A percentile compares a stretch with the other conserved stretches of the same genome.
These are phyloP conservation scores for Ametastegia equiseti DNA, from an alignment of 2,888 invertebrate genomes.

Conservation along the genomic window DNA sequence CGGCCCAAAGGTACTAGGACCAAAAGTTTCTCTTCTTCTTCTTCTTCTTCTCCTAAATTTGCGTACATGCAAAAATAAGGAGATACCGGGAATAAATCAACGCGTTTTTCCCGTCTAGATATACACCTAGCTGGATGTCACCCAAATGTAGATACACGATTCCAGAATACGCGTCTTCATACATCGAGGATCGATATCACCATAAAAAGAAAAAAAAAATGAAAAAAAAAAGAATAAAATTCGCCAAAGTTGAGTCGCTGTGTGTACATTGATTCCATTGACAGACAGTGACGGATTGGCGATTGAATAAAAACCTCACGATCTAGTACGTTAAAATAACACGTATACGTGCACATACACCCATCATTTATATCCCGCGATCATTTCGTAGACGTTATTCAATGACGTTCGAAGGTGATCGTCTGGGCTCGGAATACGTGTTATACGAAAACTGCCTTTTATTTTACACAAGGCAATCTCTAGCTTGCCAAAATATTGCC, in stretches of 20 bases:
- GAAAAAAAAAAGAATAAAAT: background rate
- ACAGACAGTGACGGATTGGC: conserved; percentile 24
- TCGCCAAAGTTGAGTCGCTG: background rate
- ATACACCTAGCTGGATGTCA: background rate
- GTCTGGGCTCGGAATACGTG: background rate
- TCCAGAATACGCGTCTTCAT: background rate
- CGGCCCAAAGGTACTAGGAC: background rate
- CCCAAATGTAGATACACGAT: background rate
- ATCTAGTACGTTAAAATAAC: too few species aligned
- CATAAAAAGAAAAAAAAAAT: too few species aligned
- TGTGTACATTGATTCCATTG: background rate
- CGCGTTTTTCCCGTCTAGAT: background rate
- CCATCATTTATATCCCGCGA: background rate
- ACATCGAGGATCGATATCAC: background rate
- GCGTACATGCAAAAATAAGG: background rate
- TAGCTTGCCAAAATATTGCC: background rate
- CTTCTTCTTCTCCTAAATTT: too few species aligned
- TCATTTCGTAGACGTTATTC: background rate
- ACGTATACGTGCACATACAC: background rate
- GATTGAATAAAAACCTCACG: background rate
- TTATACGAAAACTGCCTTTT: background rate
- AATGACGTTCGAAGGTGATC: background rate
- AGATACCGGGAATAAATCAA: conserved; percentile 10
- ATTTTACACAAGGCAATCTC: background rate
- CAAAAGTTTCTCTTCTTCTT: background rate